Evolutionary conservation across 1,140 invertebrate genomes (phyloP).

Genomic region (Ostrea edulis): DNA sequence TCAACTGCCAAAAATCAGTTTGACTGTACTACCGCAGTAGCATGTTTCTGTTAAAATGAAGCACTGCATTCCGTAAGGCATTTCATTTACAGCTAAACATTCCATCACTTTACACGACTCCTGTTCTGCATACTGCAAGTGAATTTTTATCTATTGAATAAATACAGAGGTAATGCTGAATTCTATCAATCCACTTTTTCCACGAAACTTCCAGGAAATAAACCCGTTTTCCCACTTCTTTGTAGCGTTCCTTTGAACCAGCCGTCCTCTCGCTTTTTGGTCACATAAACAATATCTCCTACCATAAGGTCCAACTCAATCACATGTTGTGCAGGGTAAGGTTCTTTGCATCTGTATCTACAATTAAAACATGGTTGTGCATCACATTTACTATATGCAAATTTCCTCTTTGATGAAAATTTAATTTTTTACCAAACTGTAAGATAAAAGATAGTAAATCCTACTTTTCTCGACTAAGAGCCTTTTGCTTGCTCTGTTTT

Average conservation of each 20-base stretch:
- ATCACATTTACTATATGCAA: not conserved
- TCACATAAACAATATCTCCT: constrained; percentile 94
- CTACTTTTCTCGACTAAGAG: constrained; percentile 78
- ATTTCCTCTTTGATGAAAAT: not conserved
- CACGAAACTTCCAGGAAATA: constrained; percentile 97
- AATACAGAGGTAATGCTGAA: not conserved
- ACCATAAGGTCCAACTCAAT: constrained; percentile 93
- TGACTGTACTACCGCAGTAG: not conserved
- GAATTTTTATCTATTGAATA: too few species aligned
- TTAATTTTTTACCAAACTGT: not conserved
- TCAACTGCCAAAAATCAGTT: not conserved
- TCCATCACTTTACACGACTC: not conserved
- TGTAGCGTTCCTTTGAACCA: constrained; percentile 97
- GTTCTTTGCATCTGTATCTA: constrained; percentile 91
- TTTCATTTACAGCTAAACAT: not conserved
- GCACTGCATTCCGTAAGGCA: not conserved
- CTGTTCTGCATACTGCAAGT: not conserved
- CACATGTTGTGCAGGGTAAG: constrained; percentile 96
- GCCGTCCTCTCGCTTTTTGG: constrained; percentile 95
- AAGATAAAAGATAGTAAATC: not conserved
- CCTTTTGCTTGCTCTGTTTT: constrained; percentile 74
- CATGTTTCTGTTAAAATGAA: not conserved
- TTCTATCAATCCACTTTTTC: constrained; percentile 79
- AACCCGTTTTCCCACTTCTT: constrained; percentile 92
- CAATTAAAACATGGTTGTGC: not conserved